Evolutionary conservation across 2,113 vertebrate species (phyloP), one percentile per base, ranked within the genome.

Genomic region (Rhynchomys soricoides): DNA sequence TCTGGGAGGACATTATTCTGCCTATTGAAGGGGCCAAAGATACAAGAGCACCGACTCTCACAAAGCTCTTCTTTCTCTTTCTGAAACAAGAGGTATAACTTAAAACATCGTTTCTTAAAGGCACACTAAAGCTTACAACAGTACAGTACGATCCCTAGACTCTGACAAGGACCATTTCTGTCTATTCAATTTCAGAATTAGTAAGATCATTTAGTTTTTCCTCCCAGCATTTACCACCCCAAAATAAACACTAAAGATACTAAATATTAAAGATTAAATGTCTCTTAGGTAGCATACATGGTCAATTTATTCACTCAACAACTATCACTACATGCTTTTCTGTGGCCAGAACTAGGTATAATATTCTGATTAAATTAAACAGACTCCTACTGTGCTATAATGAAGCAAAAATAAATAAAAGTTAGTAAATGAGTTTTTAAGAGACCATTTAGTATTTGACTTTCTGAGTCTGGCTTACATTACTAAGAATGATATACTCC

Each of bases 321-420:
- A 73, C 55, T 62, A 94, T 86, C 87, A 90, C 48, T 90, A 70
- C 74, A 10, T 50, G 52, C 86, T 93, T 95, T 93, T 96, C 55
- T 86, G 48, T 82, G 77, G 48, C 66, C 34, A 85, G 31, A 29
- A 85, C 37, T 57, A 74, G 19, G 62, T 70, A 48, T 85, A 71
- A 82, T n/a, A 91, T 83, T 88, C 52, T 88, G 24, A 94, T 86
- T 77, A 94, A 83, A 82, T 92, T 89, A 95, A 85, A 52, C 40
- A 45, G 52, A 31, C 66, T 89, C 92, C 81, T 96, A 78, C 59
- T 74, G 85, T 73, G 95, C 52, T 78, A 92, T 78, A 92, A 85
- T 43, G 71, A 96, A 96, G 66, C 81, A 96, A 97, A 97, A 96
- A 94, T 83, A 96, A 96, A 91, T 81, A 96, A 95, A 90, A 96